Evolutionary conservation across 1,140 invertebrate genomes (phyloP), one percentile per base, ranked within the genome.

Genomic region (Neoseiulus cucumeris): DNA sequence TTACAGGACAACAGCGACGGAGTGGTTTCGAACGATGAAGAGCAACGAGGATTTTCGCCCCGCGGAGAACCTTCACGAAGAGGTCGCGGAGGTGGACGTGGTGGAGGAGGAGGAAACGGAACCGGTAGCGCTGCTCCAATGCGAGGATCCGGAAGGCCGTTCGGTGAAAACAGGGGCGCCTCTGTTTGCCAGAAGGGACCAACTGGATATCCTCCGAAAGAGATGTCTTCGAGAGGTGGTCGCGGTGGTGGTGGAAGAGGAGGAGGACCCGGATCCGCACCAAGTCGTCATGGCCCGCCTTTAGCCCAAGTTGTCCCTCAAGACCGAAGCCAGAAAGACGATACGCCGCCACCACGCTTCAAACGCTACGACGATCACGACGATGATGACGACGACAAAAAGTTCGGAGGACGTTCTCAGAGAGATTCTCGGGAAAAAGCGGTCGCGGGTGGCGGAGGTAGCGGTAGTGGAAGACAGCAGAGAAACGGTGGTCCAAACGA

Each of bases 41-140:
- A 59, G 22, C 51, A 59, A 33, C 51, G 51, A 59, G 51, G 51
- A 25, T 59, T 59, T 59, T 59, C 51, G 14, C 51, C 51, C 22
- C 51, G 51, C 22, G 51, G 51, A 4, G 51, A 59, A 25, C 51
- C 51, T 17, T 59, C 51, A 33, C 51, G 51, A 29, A 25, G 51
- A 25, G 51, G 51, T 29, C 25, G 51, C 12, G 51, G 51, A 25
- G 51, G 51, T 25, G 51, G 51, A 4, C 25, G 51, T 25, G 51
- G 51, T 33, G 51, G 51, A 20, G 51, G 25, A n/a, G 51, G 51
- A 59, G 51, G 25, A 25, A 33, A 59, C 22, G 33, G 33, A 12
- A 25, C 25, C 51, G 51, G 51, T 18, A 59, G 51, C 51, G 51
- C 25, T 17, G 51, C 51, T 14, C 22, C 51, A 6, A 33, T 25